Evolutionary conservation across 2,113 vertebrate genomes (phyloP), one percentile per base, ranked within the genome.

Genomic region (Engraulis encrasicolus): DNA sequence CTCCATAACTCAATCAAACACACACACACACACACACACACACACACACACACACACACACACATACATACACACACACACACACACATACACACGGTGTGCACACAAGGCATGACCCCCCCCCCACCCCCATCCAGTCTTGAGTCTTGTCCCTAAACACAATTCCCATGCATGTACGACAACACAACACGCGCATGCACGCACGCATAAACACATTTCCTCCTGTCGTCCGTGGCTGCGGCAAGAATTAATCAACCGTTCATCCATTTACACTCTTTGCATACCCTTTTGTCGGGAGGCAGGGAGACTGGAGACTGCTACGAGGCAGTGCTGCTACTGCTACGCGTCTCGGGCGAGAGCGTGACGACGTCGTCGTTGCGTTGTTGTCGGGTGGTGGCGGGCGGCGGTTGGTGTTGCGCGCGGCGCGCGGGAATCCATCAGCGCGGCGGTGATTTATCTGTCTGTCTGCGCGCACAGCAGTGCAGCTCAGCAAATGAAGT

Each of bases 201-300:
- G 15, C 27, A 74, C 66, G 17, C 94, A 97, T 96, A 98, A 98
- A 93, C 96, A 96, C 96, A 97, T 97, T 99, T 98, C 96, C 96
- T 96, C 96, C 97, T 99, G 98, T 99, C 97, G 97, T 96, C 95
- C 97, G 96, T 95, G 96, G 97, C 96, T 97, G 96, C 94, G 95
- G 95, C 95, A 97, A 97, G 93, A 99, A 99, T 99, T 97, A 99
- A 99, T 99, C 98, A 99, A 98, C 97, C 97, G 97, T 99, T 99
- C 98, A 98, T 97, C 97, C 97, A 99, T 99, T 97, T 96, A 98
- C 96, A 97, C 97, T 99, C 97, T 99, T 99, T 99, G 97, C 97
- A 98, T 99, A 98, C 96, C 97, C 97, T 99, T 98, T 95, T 96
- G 95, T 98, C 98, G 97, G 95, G 96, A 93, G 93, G n/a, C n/a